Conservation (phyloP, 2,113 vertebrate genomes). For the Vidua macroura region DNA sequence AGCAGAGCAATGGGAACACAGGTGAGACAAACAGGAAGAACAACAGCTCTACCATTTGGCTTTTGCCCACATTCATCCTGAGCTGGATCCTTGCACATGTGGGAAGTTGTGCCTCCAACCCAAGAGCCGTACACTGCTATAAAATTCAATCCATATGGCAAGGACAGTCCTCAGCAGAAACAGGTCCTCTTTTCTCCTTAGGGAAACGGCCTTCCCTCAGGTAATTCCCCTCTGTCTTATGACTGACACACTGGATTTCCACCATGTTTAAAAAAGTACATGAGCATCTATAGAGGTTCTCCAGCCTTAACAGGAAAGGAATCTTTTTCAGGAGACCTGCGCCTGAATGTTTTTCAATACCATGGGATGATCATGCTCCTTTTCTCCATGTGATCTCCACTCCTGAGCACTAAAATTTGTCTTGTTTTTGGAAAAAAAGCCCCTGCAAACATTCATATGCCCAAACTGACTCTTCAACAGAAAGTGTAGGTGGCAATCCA, state of each 20-base stretch:
- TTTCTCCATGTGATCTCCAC: neutral
- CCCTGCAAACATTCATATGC: neutral
- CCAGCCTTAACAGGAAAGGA: neutral
- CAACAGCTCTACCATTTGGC: neutral
- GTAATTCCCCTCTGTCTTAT: neutral
- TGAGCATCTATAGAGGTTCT: neutral
- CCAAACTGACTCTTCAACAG: neutral
- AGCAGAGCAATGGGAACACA: neutral
- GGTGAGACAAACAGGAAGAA: neutral
- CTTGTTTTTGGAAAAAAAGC: neutral
- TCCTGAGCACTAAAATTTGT: neutral
- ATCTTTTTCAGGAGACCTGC: neutral
- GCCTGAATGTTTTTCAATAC: neutral
- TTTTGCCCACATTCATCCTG: neutral
- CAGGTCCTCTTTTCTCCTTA: neutral
- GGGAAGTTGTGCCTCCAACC: neutral
- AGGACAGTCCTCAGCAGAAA: neutral
- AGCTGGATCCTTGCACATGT: neutral
- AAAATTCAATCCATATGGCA: neutral
- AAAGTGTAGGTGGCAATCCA: neutral
- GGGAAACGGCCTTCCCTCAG: rapidly evolving
- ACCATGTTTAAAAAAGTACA: neutral
- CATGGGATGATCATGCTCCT: neutral
- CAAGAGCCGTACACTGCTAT: neutral
- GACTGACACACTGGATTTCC: neutral